Percentiles rank a stretch among this genome's conserved stretches.
Conservation (phyloP, 2,113 vertebrate species). For the Thymallus thymallus region DNA sequence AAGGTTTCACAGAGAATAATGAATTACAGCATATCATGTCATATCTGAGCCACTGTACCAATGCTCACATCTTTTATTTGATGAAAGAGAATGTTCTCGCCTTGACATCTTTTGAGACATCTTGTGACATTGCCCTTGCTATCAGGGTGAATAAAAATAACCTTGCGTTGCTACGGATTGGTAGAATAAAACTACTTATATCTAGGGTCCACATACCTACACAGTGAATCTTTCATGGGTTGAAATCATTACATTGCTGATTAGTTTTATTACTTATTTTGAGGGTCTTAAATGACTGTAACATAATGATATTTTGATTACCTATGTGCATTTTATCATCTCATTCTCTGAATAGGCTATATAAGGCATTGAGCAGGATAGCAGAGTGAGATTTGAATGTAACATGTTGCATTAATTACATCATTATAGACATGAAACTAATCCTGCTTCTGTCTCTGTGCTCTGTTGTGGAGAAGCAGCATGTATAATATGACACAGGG, state of each 20-base stretch:
- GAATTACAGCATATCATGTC: conserved; percentile 62
- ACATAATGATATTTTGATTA: neutral
- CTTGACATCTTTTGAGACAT: conserved; percentile 46
- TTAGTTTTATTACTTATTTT: too few species aligned
- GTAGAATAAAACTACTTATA: conserved; percentile 39
- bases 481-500: conserved; percentile 29
- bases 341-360: neutral
- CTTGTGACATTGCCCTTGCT: conserved; percentile 49
- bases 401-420: neutral
- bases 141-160: conserved; percentile 58
- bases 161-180: conserved; percentile 46
- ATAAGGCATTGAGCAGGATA: too few species aligned
- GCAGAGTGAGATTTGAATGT: neutral
- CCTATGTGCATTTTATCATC: neutral
- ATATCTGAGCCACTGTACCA: conserved; percentile 46
- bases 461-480: conserved; percentile 10
- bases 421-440: neutral
- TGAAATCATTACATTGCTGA: neutral
- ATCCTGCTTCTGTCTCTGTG: conserved; percentile 11
- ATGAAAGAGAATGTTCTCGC: conserved; percentile 60
- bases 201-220: neutral
- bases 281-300: too few species aligned
- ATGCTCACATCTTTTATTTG: conserved; percentile 60
- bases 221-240: neutral
- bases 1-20: conserved; percentile 64